Percentiles rank a stretch among this genome's conserved stretches.
phyloP scores from a whole-genome alignment of 2,888 invertebrate genomes.

The Patella caerulea region DNA sequence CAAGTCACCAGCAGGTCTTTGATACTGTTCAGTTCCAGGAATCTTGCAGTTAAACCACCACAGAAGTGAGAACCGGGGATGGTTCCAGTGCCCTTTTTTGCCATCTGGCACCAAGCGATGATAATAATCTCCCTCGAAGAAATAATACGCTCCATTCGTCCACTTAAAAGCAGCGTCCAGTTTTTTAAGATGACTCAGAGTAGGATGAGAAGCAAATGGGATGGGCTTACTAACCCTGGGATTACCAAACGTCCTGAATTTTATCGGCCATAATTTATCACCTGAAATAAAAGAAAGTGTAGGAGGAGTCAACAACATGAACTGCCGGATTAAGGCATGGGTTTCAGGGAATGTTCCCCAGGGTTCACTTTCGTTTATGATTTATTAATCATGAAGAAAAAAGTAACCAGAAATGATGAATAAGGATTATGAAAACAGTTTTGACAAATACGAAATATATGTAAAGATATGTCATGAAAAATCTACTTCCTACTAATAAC shows the following conservation, averaged over 20 bases:
- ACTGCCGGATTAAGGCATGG: too few species aligned
- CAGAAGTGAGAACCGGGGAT: conserved; percentile 12
- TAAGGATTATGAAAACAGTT: too few species aligned
- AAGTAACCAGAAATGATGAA: too few species aligned
- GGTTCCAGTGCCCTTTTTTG: neutral
- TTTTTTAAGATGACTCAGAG: conserved; percentile 7
- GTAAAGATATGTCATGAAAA: too few species aligned
- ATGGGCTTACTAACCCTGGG: conserved; percentile 1
- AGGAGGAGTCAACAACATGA: too few species aligned
- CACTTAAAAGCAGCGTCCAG: conserved; percentile 13
- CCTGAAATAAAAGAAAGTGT: neutral
- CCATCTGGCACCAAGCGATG: conserved; percentile 15
- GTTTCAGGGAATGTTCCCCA: too few species aligned
- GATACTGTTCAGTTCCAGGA: neutral
- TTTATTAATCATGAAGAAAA: too few species aligned
- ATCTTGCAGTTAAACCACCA: conserved; percentile 19
- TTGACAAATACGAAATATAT: too few species aligned
- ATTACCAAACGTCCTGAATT: neutral
- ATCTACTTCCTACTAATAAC: too few species aligned
- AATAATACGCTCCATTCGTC: conserved; percentile 15
- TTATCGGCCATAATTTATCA: conserved; percentile 13
- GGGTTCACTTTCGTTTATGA: too few species aligned
- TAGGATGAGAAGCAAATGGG: conserved; percentile 8
- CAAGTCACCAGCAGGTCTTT: conserved; percentile 11
- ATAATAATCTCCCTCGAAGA: conserved; percentile 18